Evolutionary conservation across 2,113 vertebrate genomes (phyloP).

Genomic region (Misgurnus anguillicaudatus): DNA sequence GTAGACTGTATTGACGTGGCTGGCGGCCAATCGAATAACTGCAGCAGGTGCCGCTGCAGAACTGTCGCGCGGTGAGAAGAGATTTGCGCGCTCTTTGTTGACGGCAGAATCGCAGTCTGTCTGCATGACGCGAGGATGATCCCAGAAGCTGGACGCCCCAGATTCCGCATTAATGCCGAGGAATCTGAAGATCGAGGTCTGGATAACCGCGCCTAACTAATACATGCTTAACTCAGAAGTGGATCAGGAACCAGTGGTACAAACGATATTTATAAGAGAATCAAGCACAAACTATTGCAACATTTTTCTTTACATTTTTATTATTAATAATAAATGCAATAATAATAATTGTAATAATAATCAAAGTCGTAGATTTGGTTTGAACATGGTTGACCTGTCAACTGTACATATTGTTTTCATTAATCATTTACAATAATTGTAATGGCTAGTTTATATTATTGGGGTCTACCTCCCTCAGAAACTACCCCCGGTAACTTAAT

Average conservation of each 20-base stretch:
- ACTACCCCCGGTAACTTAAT: no score
- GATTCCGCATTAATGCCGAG: constrained; percentile 35
- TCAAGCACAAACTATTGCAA: no score
- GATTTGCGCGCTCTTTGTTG: constrained; percentile 76
- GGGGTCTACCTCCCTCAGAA: no score
- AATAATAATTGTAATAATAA: neutral
- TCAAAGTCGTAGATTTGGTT: no score
- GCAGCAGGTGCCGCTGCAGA: constrained; percentile 71
- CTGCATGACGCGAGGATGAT: constrained; percentile 5
- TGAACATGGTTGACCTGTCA: no score
- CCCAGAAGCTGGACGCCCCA: constrained; percentile 35
- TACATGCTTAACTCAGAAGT: neutral
- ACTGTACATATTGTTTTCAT: no score
- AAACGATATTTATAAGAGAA: no score
- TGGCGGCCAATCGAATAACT: constrained; percentile 47
- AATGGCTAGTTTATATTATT: no score
- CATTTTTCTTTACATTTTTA: neutral
- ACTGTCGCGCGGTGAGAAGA: constrained; percentile 57
- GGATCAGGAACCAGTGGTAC: neutral
- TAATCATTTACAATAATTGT: no score
- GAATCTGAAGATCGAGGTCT: constrained; percentile 4
- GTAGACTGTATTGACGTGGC: constrained; percentile 24
- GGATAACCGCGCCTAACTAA: constrained; percentile 9
- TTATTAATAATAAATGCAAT: neutral
- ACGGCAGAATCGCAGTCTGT: constrained; percentile 48